Conservation (phyloP, 2,888 invertebrate species). For the Phasia obesa region DNA sequence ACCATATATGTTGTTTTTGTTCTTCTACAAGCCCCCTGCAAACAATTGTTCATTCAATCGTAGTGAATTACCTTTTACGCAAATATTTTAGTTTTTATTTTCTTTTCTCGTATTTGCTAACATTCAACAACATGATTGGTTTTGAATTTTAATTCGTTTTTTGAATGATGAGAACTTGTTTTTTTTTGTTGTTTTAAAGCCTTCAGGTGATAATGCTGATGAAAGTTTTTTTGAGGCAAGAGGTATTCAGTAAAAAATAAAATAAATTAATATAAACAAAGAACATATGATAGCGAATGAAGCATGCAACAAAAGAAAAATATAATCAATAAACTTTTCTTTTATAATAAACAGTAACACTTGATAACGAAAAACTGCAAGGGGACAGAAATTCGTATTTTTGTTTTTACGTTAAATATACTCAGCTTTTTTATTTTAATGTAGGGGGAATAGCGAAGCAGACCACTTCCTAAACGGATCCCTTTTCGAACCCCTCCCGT, state of each 20-base stretch:
- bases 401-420: too few species aligned
- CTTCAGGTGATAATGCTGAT: conserved; percentile 35
- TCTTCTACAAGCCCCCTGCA: not conserved
- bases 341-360: too few species aligned
- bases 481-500: too few species aligned
- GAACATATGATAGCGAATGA: too few species aligned
- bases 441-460: too few species aligned
- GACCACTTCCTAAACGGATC: too few species aligned
- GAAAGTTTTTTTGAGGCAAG: not conserved
- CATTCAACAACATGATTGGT: conserved; percentile 49
- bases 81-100: conserved; percentile 19
- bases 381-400: too few species aligned
- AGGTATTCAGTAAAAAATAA: not conserved
- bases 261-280: too few species aligned
- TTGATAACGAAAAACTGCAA: too few species aligned
- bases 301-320: too few species aligned
- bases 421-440: too few species aligned
- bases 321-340: too few species aligned
- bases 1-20: not conserved
- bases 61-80: conserved; percentile 19
- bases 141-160: conserved; percentile 47
- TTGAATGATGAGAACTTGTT: conserved; percentile 17
- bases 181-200: conserved; percentile 36
- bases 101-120: conserved; percentile 30
- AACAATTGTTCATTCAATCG: conserved; percentile 17